Evolutionary conservation across 2,888 invertebrate genomes (phyloP).

Genomic region (Nezara viridula): DNA sequence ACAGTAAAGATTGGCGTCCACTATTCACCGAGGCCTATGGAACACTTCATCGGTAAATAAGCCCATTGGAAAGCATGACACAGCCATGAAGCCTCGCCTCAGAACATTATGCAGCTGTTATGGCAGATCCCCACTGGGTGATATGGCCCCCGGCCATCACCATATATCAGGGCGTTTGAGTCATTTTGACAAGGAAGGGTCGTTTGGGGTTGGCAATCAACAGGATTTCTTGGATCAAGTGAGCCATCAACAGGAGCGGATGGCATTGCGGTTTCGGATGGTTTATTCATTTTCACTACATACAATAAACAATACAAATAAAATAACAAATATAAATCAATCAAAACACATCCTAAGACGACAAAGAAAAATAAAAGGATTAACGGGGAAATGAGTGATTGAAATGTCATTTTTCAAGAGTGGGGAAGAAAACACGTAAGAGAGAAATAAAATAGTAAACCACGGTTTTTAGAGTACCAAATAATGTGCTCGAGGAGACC

Average conservation of each 20-base stretch:
- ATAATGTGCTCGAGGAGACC: too few relatives aligned
- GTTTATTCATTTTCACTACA: background rate
- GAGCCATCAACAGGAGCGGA: background rate
- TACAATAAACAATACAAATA: background rate
- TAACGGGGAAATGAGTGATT: too few relatives aligned
- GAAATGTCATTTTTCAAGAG: too few relatives aligned
- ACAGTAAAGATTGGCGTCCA: background rate
- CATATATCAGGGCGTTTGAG: background rate
- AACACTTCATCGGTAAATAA: background rate
- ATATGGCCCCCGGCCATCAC: background rate
- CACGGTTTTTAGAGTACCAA: too few relatives aligned
- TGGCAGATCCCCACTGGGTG: background rate
- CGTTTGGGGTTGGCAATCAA: background rate
- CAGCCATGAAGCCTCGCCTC: background rate
- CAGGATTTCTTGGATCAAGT: background rate
- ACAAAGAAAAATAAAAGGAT: too few relatives aligned
- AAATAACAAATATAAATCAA: too few relatives aligned
- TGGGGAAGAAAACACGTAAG: too few relatives aligned
- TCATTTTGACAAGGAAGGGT: background rate
- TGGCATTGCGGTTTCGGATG: background rate
- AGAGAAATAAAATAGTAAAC: too few relatives aligned
- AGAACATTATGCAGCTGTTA: slow-evolving; percentile 9
- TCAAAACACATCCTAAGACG: too few relatives aligned
- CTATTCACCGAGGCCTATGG: background rate
- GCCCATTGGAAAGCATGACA: background rate